Conservation (phyloP, 2,113 vertebrate genomes). For the Pangasianodon gigas region DNA sequence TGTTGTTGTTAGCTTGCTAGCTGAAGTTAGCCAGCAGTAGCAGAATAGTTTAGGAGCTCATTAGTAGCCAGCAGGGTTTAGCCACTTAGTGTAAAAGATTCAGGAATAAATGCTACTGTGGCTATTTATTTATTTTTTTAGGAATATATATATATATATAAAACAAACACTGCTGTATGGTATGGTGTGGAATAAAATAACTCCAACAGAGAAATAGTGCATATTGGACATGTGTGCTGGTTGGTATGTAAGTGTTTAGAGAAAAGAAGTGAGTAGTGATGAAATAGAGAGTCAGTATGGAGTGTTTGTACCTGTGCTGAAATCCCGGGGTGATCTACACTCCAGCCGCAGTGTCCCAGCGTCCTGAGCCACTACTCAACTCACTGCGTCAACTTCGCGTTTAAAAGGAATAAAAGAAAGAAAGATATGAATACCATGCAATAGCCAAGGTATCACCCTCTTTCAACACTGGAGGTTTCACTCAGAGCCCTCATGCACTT, state of each 20-base stretch:
- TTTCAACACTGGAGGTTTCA: background rate
- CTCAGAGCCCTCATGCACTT: background rate
- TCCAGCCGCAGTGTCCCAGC: constrained; percentile 35
- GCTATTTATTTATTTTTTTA: background rate
- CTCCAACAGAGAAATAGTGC: background rate
- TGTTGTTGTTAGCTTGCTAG: constrained; percentile 23
- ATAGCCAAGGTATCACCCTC: background rate
- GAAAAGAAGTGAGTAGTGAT: background rate
- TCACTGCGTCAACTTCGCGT: constrained; percentile 40
- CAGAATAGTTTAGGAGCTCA: constrained; percentile 12
- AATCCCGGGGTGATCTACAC: constrained; percentile 7
- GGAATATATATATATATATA: background rate
- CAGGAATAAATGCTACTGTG: background rate
- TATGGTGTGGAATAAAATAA: background rate
- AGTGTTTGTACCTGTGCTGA: constrained; percentile 25
- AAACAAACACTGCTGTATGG: background rate
- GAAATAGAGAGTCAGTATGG: background rate
- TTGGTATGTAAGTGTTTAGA: background rate
- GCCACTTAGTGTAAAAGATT: background rate
- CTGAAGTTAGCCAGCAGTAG: constrained; percentile 37
- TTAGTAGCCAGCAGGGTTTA: background rate
- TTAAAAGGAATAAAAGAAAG: background rate
- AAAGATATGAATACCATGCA: background rate
- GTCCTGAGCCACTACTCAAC: constrained; percentile 23
- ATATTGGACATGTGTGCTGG: no score